These are phyloP conservation scores for Intellagama lesueurii DNA, from an alignment of 2,797 vertebrate species.

Conservation along the genomic window DNA sequence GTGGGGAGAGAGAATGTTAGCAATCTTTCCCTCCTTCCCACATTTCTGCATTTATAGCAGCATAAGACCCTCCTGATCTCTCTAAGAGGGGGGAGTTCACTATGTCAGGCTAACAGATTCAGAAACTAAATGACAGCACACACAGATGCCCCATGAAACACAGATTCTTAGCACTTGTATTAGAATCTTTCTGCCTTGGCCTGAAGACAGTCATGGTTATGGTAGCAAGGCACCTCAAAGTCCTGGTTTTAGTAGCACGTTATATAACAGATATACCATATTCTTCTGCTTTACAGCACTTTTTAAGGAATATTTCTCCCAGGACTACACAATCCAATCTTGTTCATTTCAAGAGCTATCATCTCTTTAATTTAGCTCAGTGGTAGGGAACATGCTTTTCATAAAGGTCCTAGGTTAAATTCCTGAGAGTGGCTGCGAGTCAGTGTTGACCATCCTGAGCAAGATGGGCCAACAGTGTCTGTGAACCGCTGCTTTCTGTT, in stretches of 20 bases:
- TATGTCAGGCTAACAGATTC: not conserved
- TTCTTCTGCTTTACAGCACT: not conserved
- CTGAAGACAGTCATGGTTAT: constrained; percentile 9
- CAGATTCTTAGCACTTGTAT: not conserved
- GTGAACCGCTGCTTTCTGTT: not conserved
- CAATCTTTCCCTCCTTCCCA: constrained; percentile 24
- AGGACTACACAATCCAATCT: constrained; percentile 28
- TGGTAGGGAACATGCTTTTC: not conserved
- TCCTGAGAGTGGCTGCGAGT: not conserved
- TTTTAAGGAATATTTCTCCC: constrained; percentile 22
- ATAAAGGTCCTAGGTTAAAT: not conserved
- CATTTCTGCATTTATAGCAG: constrained; percentile 4
- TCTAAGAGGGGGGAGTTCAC: constrained; percentile 24
- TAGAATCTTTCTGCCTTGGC: constrained; percentile 20
- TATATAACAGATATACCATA: not conserved
- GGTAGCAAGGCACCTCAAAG: constrained; percentile 6
- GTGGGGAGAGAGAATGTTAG: not conserved
- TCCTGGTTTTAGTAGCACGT: not conserved
- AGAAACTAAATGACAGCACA: constrained; percentile 21
- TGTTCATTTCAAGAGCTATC: constrained; percentile 24
- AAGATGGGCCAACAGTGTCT: not conserved
- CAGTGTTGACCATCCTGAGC: not conserved
- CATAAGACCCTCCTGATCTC: constrained; percentile 21
- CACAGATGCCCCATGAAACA: constrained; percentile 21
- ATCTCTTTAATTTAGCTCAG: not conserved